These are phyloP conservation scores for Penaeus japonicus DNA, from an alignment of 1,140 invertebrate species.

Conservation along the genomic window DNA sequence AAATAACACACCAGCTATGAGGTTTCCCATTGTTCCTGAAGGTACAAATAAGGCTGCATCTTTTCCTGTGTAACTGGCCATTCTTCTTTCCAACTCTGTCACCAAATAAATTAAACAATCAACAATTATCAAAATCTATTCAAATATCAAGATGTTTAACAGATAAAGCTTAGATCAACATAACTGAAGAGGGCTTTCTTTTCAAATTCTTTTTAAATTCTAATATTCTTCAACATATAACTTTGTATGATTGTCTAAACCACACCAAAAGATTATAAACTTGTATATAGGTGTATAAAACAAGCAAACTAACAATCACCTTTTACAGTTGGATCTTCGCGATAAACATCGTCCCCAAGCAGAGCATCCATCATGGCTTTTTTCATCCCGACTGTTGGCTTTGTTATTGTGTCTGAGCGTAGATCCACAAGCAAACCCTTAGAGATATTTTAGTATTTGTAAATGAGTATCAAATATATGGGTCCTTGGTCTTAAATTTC, in stretches of 20 bases:
- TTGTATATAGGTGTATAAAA: background rate
- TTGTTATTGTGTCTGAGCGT: conserved; percentile 77
- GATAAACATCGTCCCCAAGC: conserved; percentile 92
- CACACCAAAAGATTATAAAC: background rate
- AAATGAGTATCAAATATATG: background rate
- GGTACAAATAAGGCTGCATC: conserved; percentile 89
- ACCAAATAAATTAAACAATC: background rate
- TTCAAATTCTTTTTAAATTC: no score
- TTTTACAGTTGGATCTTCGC: conserved; percentile 88
- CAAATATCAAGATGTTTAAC: no score
- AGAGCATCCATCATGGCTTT: conserved; percentile 84
- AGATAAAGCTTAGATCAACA: no score
- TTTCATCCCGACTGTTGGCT: conserved; percentile 84
- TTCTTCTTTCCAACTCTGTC: conserved; percentile 72
- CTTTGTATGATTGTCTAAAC: no score
- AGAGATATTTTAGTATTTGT: background rate
- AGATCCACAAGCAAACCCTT: conserved; percentile 70
- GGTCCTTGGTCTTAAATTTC: background rate
- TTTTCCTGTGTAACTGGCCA: conserved; percentile 82
- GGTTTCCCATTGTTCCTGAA: conserved; percentile 93
- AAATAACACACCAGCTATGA: conserved; percentile 76
- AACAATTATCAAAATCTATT: background rate
- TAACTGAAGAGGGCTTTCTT: no score
- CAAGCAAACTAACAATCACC: background rate
- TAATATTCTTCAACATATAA: no score